phyloP scores from a whole-genome alignment of 2,888 invertebrate species.

The Anodontia alba region DNA sequence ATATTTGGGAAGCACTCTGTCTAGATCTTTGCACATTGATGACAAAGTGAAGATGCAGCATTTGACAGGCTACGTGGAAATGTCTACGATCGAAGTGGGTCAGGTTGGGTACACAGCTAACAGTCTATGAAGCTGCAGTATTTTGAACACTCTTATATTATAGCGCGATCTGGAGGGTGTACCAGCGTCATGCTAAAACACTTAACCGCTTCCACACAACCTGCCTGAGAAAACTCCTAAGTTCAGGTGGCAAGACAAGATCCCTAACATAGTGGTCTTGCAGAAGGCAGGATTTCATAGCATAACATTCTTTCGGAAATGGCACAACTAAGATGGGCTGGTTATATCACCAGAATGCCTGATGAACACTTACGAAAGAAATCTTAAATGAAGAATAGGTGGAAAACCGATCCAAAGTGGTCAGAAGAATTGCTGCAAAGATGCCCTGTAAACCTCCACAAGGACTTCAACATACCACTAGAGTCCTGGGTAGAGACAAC shows the following conservation, averaged over 20 bases:
- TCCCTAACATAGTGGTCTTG: no score
- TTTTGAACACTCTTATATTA: no score
- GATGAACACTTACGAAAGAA: constrained; percentile 16
- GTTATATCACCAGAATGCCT: no score
- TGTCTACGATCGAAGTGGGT: constrained; percentile 6
- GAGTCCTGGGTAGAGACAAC: background rate
- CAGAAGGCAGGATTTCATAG: no score
- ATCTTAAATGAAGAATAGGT: background rate
- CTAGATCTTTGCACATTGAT: constrained; percentile 12
- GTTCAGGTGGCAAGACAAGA: background rate
- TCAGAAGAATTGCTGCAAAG: constrained; percentile 16
- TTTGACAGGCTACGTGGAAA: background rate
- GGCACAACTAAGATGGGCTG: constrained; percentile 16
- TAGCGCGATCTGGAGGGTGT: no score
- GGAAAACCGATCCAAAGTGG: constrained; percentile 13
- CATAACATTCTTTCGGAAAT: no score
- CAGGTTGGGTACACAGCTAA: background rate
- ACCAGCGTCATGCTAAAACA: constrained; percentile 13
- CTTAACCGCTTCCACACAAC: no score
- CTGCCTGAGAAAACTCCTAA: constrained; percentile 19
- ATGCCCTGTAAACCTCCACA: constrained; percentile 10
- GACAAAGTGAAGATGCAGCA: constrained; percentile 30
- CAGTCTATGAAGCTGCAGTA: constrained; percentile 18
- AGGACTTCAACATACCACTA: no score
- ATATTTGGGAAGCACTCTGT: no score